Base-by-base conservation (phyloP, 2,797 vertebrate species). In the Poecilia picta region DNA sequence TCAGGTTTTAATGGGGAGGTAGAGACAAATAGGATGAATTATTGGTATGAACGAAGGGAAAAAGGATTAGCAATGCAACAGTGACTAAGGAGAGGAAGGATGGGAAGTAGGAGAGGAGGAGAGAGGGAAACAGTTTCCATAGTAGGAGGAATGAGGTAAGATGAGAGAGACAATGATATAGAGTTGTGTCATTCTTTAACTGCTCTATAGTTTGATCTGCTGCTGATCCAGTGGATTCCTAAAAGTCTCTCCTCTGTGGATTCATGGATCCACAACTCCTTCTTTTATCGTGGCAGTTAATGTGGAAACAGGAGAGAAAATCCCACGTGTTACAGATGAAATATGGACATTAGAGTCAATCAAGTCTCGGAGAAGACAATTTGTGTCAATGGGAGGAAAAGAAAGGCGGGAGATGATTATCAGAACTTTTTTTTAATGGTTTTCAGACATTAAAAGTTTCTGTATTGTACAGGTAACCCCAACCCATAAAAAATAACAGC, bases 121-220 rank as follows among this genome's bases (percentile, higher is more conserved):
- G 79, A 73, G 80, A 79, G 72, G 49, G 70, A 77, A 28, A 81
- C 41, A 83, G 92, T 93, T 91, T 90, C 92, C 87, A 92, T 93
- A 82, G 92, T 78, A 91, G 47, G 83, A 73, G 45, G 82, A 72
- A 82, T 75, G 84, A 87, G 80, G 72, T 75, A 80, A 68, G 76
- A 81, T 75, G 53, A 66, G 43, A 81, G 53, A 53, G 74, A 45
- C 53, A 51, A 80, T 85, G 79, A 85, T 68, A 70, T 77, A 85
- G 85, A 78, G 78, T 79, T 76, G 73, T 86, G 80, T 88, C 3
- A 39, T 59, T 83, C 68, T 89, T 93, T 87, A 90, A 90, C 89
- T 47, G 53, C 85, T 86, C 85, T 85, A 83, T 72, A 59, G 76
- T 73, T 73, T 90, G 81, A 89, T 88, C 89, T 89, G 83, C 81